Conservation (phyloP, 2,888 invertebrate species). For the Erebia aethiops region DNA sequence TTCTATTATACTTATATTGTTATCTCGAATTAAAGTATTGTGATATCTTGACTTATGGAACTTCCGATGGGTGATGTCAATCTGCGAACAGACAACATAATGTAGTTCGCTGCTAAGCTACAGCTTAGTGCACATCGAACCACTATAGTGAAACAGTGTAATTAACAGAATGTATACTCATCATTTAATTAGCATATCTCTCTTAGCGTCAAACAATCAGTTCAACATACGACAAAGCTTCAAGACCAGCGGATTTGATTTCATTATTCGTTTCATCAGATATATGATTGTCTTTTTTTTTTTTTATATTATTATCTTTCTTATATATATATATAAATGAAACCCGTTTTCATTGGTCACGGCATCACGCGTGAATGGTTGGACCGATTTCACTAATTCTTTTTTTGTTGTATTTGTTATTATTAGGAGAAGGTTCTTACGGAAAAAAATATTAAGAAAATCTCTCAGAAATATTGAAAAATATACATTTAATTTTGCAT, state of each 20-base stretch:
- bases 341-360: no score
- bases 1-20: not conserved
- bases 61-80: not conserved
- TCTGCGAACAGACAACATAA: not conserved
- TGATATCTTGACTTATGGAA: not conserved
- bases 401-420: no score
- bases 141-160: conserved; percentile 30
- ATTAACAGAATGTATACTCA: conserved; percentile 29
- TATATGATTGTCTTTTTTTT: no score
- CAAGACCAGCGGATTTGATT: not conserved
- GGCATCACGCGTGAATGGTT: no score
- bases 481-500: no score
- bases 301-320: no score
- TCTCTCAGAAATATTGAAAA: no score
- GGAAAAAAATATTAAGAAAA: no score
- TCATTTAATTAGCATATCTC: conserved; percentile 16
- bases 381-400: no score
- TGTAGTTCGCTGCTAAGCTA: not conserved
- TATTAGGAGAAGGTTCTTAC: no score
- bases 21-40: not conserved
- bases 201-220: not conserved
- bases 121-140: conserved; percentile 22
- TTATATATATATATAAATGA: no score
- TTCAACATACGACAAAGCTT: not conserved
- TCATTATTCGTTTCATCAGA: not conserved